Conservation (phyloP, 2,113 vertebrate species). For the Mus spicilegus region DNA sequence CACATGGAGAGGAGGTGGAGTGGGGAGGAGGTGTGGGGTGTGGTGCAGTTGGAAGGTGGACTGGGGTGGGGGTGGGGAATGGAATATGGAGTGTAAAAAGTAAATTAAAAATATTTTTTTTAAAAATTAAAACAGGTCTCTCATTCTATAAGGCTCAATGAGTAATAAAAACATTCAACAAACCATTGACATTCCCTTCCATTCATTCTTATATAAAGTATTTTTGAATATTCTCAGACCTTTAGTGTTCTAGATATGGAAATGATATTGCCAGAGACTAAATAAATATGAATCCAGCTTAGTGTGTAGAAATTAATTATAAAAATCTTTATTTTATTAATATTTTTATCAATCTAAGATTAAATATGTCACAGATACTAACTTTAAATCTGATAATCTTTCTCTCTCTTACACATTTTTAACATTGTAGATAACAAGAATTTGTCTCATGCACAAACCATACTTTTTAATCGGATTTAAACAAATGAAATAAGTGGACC, state of each 20-base stretch:
- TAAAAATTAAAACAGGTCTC: not conserved
- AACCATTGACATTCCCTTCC: not conserved
- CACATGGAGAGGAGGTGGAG: no score
- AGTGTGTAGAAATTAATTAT: not conserved
- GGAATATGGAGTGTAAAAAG: no score
- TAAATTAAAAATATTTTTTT: no score
- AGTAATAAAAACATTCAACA: not conserved
- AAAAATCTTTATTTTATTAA: not conserved
- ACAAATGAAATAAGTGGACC: not conserved
- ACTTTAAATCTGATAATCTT: not conserved
- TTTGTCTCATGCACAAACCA: not conserved
- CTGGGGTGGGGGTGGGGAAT: no score
- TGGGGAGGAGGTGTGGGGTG: no score
- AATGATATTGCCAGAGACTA: not conserved
- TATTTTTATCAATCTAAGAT: slow-evolving; percentile 2
- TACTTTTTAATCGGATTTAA: not conserved
- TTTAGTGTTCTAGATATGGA: not conserved
- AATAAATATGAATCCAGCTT: not conserved
- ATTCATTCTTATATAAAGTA: not conserved
- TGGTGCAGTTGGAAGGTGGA: no score
- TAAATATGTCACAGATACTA: not conserved
- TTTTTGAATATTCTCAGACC: not conserved
- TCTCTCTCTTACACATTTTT: not conserved
- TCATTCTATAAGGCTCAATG: not conserved
- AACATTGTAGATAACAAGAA: not conserved